Conservation (phyloP, 2,888 invertebrate genomes). For the Hydroisotoma schaefferi region DNA sequence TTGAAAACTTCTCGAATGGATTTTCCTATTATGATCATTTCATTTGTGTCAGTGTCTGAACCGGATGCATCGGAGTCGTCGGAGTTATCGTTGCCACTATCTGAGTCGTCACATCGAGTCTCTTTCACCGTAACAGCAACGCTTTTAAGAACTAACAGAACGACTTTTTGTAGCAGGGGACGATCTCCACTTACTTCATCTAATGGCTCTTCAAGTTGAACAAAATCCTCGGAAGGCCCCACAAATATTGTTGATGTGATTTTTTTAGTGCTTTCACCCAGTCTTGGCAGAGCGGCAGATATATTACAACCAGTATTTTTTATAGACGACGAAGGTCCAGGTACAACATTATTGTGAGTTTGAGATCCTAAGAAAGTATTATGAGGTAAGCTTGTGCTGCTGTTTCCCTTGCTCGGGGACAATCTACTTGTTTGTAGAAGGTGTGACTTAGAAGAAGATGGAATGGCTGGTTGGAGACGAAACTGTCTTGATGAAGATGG, state of each 20-base stretch:
- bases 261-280: constrained; percentile 16
- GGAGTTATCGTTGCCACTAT: constrained; percentile 30
- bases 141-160: constrained; percentile 79
- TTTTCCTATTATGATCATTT: constrained; percentile 81
- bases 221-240: constrained; percentile 51
- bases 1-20: constrained; percentile 72
- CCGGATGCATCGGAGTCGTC: constrained; percentile 67
- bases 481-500: constrained; percentile 17
- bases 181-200: constrained; percentile 60
- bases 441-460: constrained; percentile 29
- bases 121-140: constrained; percentile 87
- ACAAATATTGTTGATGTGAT: constrained; percentile 36
- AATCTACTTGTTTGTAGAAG: constrained; percentile 3
- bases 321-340: neutral
- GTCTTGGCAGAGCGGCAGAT: neutral
- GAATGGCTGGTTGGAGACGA: constrained; percentile 12
- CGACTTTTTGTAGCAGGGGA: constrained; percentile 79
- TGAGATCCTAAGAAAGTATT: neutral
- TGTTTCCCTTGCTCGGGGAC: neutral
- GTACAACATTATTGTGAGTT: neutral
- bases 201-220: constrained; percentile 53
- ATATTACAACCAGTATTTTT: neutral
- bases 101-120: constrained; percentile 58
- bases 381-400: neutral
- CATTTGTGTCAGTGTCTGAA: constrained; percentile 71